Evolutionary conservation across 1,140 invertebrate species (phyloP).

Genomic region (Macrotrachela quadricornifera): DNA sequence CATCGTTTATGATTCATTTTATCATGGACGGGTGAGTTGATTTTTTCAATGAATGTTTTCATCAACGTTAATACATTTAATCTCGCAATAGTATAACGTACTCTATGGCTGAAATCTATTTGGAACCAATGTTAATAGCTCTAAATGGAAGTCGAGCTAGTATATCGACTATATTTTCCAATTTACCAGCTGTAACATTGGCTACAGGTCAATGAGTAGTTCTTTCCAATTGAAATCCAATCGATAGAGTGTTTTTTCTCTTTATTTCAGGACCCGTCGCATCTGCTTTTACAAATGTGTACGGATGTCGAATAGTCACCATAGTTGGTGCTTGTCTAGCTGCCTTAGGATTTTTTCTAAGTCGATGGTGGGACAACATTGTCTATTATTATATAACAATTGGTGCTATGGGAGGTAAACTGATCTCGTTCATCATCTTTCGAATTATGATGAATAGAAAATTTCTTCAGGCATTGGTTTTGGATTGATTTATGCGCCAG

Average conservation of each 20-base stretch:
- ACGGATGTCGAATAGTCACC: constrained; percentile 3
- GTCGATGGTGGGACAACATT: background rate
- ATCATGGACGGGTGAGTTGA: constrained; percentile 1
- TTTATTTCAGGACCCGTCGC: background rate
- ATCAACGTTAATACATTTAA: no score
- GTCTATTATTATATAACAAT: constrained; percentile 1
- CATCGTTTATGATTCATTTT: constrained; percentile 8
- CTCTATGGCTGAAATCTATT: no score
- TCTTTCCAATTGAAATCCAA: background rate
- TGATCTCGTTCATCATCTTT: background rate
- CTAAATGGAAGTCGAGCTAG: background rate
- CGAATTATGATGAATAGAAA: background rate
- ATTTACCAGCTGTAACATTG: constrained; percentile 2
- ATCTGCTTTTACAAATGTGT: constrained; percentile 3
- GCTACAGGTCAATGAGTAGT: background rate
- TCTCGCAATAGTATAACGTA: background rate
- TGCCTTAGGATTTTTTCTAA: background rate
- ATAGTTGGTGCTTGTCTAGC: constrained; percentile 1
- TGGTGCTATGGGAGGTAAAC: background rate
- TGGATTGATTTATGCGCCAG: constrained; percentile 68
- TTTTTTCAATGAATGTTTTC: no score
- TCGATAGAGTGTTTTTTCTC: background rate
- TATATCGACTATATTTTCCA: background rate
- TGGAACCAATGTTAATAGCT: no score
- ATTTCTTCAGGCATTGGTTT: constrained; percentile 51